Base-by-base conservation (phyloP, 2,113 vertebrate genomes). In the Pelobates fuscus region DNA sequence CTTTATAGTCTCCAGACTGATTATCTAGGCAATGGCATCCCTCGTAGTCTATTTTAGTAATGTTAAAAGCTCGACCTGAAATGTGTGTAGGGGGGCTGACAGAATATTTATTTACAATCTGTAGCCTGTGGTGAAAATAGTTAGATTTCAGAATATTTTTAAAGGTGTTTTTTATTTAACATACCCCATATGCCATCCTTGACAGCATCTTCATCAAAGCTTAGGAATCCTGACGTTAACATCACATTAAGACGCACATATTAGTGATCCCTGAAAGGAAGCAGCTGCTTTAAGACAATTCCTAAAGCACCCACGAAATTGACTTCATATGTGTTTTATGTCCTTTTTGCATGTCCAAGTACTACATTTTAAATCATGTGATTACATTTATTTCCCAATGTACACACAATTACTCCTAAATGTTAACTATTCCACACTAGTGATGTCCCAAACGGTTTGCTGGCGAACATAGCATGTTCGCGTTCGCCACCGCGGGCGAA, bases 231-330 rank as follows among this genome's bases (percentile, higher is more conserved):
- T 61, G 58, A 59, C 57, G 29, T 61, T 21, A 61, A 41, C 41
- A 29, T 61, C 69, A 46, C 37, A 61, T 71, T 71, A 61, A 27
- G 41, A 49, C 25, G 46, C 29, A 54, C 20, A 54, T 61, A 43
- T 29, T 17, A 59, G 57, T 32, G 8, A 25, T 61, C 41, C 27
- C 24, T 46, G 69, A 71, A 41, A 8, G 59, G 41, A 61, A 61
- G 25, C 69, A 71, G 69, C 57, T 71, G 69, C 69, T 43, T 8
- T 23, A 60, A 61, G 41, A 59, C 14, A 55, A 59, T 17, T 37
- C 37, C 67, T 70, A 58, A 43, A 58, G 55, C 54, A 20, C 57
- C 15, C 32, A 15, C 60, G 10, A 62, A 23, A 70, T 59, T 8
- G 23, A 70, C 21, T n/a, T 70, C 54, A 41, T 23, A 37, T 70